These are phyloP conservation scores for Kryptolebias marmoratus DNA, from an alignment of 2,113 vertebrate species.

Conservation along the genomic window DNA sequence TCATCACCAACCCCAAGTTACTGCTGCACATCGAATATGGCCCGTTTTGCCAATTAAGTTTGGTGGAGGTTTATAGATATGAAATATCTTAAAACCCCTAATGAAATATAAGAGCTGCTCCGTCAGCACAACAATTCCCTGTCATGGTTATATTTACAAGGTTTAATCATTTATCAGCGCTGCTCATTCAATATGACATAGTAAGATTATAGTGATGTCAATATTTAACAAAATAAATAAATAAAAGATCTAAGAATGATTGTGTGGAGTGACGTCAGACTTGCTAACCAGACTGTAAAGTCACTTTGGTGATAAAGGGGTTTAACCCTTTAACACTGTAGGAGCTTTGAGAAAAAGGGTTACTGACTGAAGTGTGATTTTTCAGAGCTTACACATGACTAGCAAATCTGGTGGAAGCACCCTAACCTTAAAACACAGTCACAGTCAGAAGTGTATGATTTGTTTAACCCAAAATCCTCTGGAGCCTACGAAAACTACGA, in stretches of 20 bases:
- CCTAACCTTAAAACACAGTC: background rate
- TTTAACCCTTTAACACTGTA: conserved; percentile 21
- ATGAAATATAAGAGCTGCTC: conserved; percentile 41
- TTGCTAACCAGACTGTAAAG: conserved; percentile 26
- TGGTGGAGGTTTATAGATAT: conserved; percentile 31
- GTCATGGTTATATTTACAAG: conserved; percentile 64
- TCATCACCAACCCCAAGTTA: conserved; percentile 39
- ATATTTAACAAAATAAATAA: conserved; percentile 6
- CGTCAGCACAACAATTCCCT: conserved; percentile 66
- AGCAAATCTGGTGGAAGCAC: background rate
- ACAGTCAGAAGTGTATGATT: conserved; percentile 15
- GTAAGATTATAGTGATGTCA: conserved; percentile 33
- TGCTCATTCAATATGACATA: conserved; percentile 57
- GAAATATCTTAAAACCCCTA: conserved; percentile 39
- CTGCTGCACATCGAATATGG: conserved; percentile 32
- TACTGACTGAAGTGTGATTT: background rate
- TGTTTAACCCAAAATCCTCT: conserved; percentile 47
- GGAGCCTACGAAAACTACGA: conserved; percentile 25
- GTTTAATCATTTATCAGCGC: conserved; percentile 48
- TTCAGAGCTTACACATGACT: background rate
- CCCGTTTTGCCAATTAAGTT: conserved; percentile 44
- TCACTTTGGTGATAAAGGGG: conserved; percentile 25
- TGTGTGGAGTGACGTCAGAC: conserved; percentile 14
- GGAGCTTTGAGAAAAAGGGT: conserved; percentile 17
- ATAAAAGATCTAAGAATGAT: conserved; percentile 30